phyloP scores from a whole-genome alignment of 2,113 vertebrate species.

The Dasyurus viverrinus region DNA sequence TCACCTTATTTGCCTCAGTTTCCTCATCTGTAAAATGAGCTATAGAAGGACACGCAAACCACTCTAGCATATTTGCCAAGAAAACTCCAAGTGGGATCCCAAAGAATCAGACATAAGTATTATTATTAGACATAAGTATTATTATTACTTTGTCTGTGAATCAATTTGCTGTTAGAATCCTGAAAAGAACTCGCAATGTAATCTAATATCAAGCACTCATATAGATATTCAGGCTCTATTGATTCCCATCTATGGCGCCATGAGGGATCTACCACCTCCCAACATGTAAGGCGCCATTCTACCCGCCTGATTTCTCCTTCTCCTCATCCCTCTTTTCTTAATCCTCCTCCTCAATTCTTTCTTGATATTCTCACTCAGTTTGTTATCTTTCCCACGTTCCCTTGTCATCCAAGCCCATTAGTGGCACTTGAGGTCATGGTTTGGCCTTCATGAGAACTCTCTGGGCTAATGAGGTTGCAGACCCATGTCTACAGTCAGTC shows the following conservation, averaged over 20 bases:
- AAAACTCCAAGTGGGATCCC: too few species aligned
- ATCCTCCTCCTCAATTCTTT: background rate
- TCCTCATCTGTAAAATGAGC: too few species aligned
- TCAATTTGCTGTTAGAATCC: background rate
- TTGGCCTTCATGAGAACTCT: background rate
- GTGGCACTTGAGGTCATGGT: background rate
- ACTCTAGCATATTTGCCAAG: too few species aligned
- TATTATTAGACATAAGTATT: background rate
- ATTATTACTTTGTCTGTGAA: background rate
- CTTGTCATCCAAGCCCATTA: background rate
- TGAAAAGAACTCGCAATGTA: background rate
- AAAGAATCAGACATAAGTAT: too few species aligned
- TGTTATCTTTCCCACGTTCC: background rate
- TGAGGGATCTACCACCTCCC: background rate
- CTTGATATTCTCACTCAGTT: background rate
- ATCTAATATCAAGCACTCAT: background rate
- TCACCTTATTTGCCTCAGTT: too few species aligned
- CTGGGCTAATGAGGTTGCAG: background rate
- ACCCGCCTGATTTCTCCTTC: background rate
- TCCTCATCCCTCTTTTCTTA: background rate
- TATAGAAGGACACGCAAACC: too few species aligned
- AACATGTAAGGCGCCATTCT: background rate
- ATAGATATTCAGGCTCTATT: background rate
- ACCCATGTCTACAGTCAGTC: background rate
- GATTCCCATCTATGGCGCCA: background rate